Evolutionary conservation across 2,113 vertebrate genomes (phyloP).

Genomic region (Paramormyrops kingsleyae): DNA sequence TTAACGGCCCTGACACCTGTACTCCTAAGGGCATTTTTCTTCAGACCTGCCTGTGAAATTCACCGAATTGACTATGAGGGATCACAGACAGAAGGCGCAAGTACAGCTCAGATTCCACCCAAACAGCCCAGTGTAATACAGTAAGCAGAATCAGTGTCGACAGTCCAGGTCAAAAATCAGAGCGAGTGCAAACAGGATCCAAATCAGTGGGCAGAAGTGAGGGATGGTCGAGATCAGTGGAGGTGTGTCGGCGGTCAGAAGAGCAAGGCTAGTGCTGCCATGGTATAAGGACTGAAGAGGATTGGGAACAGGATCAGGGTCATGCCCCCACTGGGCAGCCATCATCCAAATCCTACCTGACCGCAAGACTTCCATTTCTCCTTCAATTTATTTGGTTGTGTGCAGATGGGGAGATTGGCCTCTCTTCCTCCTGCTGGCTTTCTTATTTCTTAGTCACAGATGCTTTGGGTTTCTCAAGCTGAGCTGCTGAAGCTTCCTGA

Average conservation of each 20-base stretch:
- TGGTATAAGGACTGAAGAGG: not conserved
- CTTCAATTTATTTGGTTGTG: constrained; percentile 11
- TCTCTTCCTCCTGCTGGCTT: not conserved
- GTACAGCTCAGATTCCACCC: not conserved
- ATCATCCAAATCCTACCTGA: not conserved
- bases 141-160: not conserved
- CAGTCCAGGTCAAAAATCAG: not conserved
- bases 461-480: not conserved
- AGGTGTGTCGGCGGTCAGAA: not conserved
- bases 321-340: not conserved
- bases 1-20: not conserved
- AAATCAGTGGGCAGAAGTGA: not conserved
- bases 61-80: not conserved
- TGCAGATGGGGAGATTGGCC: not conserved
- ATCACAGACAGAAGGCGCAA: not conserved
- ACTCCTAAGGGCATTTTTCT: not conserved
- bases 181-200: not conserved
- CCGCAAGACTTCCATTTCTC: not conserved
- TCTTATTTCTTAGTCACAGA: not conserved
- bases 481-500: not conserved
- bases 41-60: not conserved
- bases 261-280: not conserved
- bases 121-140: not conserved
- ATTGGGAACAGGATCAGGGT: not conserved
- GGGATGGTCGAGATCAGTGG: not conserved